Evolutionary conservation across 2,888 invertebrate species (phyloP).

Genomic region (Podotricha telesiphe): DNA sequence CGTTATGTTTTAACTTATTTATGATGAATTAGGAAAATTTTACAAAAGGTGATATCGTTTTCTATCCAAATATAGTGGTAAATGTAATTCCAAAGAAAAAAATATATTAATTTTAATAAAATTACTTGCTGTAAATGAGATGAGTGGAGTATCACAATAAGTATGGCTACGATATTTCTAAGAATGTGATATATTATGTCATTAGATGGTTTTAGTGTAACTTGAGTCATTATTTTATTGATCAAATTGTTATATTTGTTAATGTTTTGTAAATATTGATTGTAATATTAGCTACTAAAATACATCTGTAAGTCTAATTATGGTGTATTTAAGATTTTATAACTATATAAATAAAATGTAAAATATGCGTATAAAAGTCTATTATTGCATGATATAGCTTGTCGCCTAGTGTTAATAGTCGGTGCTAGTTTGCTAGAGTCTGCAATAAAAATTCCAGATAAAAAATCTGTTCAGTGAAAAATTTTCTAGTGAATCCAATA

Average conservation of each 20-base stretch:
- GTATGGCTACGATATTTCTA: constrained; percentile 54
- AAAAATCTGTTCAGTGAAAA: constrained; percentile 35
- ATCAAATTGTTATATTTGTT: constrained; percentile 53
- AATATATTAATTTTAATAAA: constrained; percentile 13
- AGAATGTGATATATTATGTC: constrained; percentile 39
- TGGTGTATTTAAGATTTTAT: constrained; percentile 42
- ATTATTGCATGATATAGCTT: constrained; percentile 3
- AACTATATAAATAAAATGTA: constrained; percentile 44
- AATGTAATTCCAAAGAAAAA: constrained; percentile 53
- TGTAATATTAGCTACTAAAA: constrained; percentile 45
- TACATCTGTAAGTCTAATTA: constrained; percentile 45
- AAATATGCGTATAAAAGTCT: constrained; percentile 23
- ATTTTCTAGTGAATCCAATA: constrained; percentile 37
- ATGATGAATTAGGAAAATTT: constrained; percentile 1
- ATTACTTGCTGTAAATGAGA: constrained; percentile 3
- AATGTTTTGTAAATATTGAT: constrained; percentile 64
- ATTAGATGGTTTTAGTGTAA: constrained; percentile 48
- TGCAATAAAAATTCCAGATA: constrained; percentile 31
- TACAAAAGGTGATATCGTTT: constrained; percentile 7
- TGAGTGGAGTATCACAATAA: constrained; percentile 48
- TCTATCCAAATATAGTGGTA: constrained; percentile 23
- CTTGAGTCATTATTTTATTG: constrained; percentile 72
- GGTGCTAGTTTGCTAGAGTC: constrained; percentile 15
- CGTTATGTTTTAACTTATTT: background rate
- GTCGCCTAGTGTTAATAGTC: constrained; percentile 6